Evolutionary conservation across 2,888 invertebrate species (phyloP), one percentile per base, ranked within the genome.

Genomic region (Drosophila macrospina): DNA sequence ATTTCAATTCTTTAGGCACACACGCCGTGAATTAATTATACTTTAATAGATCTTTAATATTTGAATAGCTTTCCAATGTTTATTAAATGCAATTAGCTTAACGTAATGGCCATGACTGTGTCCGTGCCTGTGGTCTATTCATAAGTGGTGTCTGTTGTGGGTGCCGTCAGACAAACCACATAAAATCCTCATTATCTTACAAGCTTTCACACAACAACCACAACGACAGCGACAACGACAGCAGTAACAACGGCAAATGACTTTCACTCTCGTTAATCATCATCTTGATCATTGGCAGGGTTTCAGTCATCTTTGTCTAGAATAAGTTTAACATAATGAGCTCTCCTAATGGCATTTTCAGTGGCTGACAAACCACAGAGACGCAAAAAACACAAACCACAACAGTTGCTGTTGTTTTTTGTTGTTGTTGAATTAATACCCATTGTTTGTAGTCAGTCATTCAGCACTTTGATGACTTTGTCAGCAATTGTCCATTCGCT

Each of bases 211-310:
- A 60, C 34, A 34, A 10, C 34, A 70, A n/a, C n/a, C n/a, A n/a
- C n/a, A n/a, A n/a, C n/a, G n/a, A n/a, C n/a, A n/a, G n/a, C n/a
- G n/a, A n/a, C n/a, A n/a, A n/a, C n/a, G n/a, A n/a, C n/a, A n/a
- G n/a, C n/a, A n/a, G n/a, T n/a, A n/a, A 60, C 34, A 34, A 10
- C 34, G 66, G 45, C 61, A 72, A 64, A 67, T 64, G 59, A 82
- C 82, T 82, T 82, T 82, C 82, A 85, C 82, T 85, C 80, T 57
- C 34, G n/a, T 79, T 70, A 66, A 85, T 77, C 63, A 71, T 69
- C 67, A 69, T 69, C 59, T 44, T 59, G 47, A 51, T 34, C 42
- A 42, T 42, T 44, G 41, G 41, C 54, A 55, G 54, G 52, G 59
- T 41, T 54, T 69, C 54, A 64, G 52, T 56, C 57, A 70, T 50